Percentiles rank a stretch among this genome's conserved stretches.
These are phyloP conservation scores for Antedon bifida DNA, from an alignment of 35 echinoderm and acorn worm species.

Conservation along the genomic window DNA sequence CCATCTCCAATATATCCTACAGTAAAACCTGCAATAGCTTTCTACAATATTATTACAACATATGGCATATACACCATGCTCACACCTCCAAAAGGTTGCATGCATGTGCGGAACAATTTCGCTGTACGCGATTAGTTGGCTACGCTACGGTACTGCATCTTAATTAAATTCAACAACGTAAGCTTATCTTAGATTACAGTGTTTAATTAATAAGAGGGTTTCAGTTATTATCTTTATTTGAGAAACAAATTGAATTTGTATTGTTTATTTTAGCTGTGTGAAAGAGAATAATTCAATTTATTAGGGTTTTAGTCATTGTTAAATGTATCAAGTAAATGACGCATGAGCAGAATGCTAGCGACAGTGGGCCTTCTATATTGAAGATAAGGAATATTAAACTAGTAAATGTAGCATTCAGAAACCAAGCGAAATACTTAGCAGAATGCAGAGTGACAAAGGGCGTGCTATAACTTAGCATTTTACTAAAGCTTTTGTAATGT, in stretches of 20 bases:
- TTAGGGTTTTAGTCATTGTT: background rate
- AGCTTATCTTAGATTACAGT: background rate
- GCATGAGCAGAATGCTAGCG: background rate
- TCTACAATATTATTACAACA: background rate
- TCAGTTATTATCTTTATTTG: background rate
- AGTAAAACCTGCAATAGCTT: too few relatives aligned
- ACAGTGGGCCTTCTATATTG: too few relatives aligned
- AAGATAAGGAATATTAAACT: too few relatives aligned
- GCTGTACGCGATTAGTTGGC: background rate
- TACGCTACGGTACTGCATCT: too few relatives aligned
- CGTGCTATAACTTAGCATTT: too few relatives aligned
- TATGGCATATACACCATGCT: background rate
- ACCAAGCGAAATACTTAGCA: too few relatives aligned
- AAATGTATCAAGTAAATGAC: background rate
- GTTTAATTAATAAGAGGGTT: background rate
- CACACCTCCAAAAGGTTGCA: background rate
- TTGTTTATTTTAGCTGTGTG: background rate
- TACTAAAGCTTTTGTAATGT: too few relatives aligned
- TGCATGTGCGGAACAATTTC: background rate
- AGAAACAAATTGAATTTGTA: background rate
- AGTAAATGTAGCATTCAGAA: too few relatives aligned
- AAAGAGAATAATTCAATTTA: background rate
- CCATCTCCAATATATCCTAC: too few relatives aligned
- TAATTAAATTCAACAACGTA: background rate
- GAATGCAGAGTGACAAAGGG: too few relatives aligned